Percentiles rank a stretch among this genome's conserved stretches.
Evolutionary conservation across 2,113 vertebrate species (phyloP).

Genomic region (Pavo muticus): DNA sequence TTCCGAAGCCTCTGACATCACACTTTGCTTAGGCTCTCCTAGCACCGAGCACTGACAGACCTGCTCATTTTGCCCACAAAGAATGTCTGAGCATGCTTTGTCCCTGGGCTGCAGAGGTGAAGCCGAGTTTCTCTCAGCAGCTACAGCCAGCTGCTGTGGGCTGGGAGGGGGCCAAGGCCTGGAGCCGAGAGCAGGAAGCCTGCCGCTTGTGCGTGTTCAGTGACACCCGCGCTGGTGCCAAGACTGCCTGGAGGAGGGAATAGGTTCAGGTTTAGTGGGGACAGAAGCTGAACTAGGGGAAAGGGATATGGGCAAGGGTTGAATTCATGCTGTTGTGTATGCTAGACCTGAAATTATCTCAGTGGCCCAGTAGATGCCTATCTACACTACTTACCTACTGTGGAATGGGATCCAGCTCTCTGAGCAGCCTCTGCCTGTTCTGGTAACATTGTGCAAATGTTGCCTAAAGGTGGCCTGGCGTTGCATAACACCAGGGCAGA

Average conservation of each 20-base stretch:
- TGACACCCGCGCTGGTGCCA: neutral
- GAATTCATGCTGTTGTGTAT: neutral
- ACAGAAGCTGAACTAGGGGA: neutral
- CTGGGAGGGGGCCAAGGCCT: conserved; percentile 17
- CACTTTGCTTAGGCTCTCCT: neutral
- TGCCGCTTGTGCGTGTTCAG: neutral
- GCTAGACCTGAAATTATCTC: neutral
- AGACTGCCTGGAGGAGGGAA: neutral
- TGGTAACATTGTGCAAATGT: neutral
- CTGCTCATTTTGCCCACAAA: accelerated
- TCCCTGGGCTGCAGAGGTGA: neutral
- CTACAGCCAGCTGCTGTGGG: conserved; percentile 27
- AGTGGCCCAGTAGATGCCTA: accelerated
- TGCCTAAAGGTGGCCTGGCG: neutral
- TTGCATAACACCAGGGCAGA: neutral
- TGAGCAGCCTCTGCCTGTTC: neutral
- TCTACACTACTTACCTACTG: neutral
- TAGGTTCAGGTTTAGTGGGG: neutral
- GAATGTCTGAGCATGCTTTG: neutral
- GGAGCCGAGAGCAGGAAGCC: neutral
- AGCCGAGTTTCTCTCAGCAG: neutral
- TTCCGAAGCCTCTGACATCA: neutral
- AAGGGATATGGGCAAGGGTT: neutral
- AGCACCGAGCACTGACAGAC: neutral
- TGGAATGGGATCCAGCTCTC: neutral